A percentile compares a stretch with the other conserved stretches of the same genome.
These are phyloP conservation scores for Urocolius indicus DNA, from an alignment of 2,113 vertebrate species.

Conservation along the genomic window DNA sequence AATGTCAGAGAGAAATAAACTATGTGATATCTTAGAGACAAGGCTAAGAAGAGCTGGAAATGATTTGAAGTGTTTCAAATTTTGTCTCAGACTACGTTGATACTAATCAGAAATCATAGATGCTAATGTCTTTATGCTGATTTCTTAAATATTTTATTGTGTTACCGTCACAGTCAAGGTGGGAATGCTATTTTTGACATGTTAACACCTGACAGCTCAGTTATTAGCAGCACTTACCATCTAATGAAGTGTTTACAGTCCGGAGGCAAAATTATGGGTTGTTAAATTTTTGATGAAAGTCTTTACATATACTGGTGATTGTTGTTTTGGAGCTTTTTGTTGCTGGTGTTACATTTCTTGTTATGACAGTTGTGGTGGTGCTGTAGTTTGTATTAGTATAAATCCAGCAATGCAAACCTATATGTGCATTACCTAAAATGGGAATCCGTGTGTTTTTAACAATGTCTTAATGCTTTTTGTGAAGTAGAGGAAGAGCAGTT, in stretches of 20 bases:
- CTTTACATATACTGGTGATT: constrained; percentile 31
- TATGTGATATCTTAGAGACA: not conserved
- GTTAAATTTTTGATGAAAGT: constrained; percentile 67
- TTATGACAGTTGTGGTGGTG: not conserved
- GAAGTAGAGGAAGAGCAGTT: not conserved
- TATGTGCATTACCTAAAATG: not conserved
- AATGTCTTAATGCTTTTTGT: not conserved
- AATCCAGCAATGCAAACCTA: constrained; percentile 22
- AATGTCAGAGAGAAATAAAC: not conserved
- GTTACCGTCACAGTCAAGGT: not conserved
- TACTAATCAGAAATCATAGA: not conserved
- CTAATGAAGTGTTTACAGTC: constrained; percentile 59
- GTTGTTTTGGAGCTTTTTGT: constrained; percentile 43
- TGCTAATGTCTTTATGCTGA: not conserved
- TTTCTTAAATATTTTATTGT: not conserved
- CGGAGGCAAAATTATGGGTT: constrained; percentile 56
- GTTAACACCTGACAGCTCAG: not conserved
- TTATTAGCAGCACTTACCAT: constrained; percentile 55
- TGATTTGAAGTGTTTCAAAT: not conserved
- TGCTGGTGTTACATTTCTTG: constrained; percentile 9
- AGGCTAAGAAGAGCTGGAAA: not conserved
- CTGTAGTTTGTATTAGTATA: constrained; percentile 35
- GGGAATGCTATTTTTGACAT: not conserved
- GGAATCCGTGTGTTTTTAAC: not conserved
- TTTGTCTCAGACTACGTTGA: not conserved